Conservation (phyloP, 2,888 invertebrate species). For the Polydrusus tereticollis region DNA sequence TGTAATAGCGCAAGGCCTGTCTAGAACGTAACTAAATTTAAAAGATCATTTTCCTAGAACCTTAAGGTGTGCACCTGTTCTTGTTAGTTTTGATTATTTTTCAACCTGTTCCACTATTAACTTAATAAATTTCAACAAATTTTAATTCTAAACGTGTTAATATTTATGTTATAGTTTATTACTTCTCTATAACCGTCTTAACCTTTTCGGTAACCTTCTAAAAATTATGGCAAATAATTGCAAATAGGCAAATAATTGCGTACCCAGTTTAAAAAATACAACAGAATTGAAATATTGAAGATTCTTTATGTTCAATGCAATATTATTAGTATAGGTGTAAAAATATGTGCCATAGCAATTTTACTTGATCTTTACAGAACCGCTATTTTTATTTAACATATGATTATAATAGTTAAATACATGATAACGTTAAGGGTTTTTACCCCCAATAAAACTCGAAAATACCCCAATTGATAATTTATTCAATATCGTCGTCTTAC, state of each 20-base stretch:
- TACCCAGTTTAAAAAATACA: constrained; percentile 6
- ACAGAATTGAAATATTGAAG: constrained; percentile 3
- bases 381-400: neutral
- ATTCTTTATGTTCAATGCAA: constrained; percentile 1
- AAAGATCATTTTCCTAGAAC: neutral
- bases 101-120: neutral
- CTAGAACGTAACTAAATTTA: no score
- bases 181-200: constrained; percentile 3
- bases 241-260: constrained; percentile 24
- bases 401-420: neutral
- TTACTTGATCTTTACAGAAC: neutral
- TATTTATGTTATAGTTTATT: constrained; percentile 10
- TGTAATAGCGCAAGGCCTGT: no score
- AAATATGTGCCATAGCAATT: neutral
- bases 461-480: no score
- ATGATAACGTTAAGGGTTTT: no score
- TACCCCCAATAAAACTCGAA: no score
- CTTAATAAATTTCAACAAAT: neutral
- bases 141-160: constrained; percentile 10
- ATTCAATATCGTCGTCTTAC: no score
- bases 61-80: neutral
- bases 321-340: neutral
- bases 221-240: constrained; percentile 12
- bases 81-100: neutral
- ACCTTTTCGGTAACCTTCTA: constrained; percentile 26